These are phyloP conservation scores for Arnoldichthys spilopterus DNA, from an alignment of 2,797 vertebrate species.

Conservation along the genomic window DNA sequence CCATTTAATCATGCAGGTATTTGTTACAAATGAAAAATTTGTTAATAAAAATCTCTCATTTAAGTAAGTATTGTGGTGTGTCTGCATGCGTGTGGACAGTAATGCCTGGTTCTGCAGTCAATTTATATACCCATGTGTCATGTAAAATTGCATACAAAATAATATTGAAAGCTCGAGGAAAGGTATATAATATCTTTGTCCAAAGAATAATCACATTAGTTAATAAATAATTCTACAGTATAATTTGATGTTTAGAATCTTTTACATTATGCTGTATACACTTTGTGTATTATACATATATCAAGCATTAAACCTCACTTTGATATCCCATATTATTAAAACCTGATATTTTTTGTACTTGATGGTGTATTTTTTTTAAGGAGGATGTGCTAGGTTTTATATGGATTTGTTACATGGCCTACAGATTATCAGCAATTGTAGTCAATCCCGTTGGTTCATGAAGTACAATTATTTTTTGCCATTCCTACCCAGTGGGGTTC, in stretches of 20 bases:
- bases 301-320: not conserved
- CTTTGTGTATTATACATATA: not conserved
- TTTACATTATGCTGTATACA: too few relatives aligned
- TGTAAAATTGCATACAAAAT: not conserved
- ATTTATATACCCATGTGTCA: not conserved
- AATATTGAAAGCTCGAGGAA: not conserved
- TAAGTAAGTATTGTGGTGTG: not conserved
- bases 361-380: not conserved
- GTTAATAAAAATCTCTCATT: too few relatives aligned
- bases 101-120: not conserved
- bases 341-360: not conserved
- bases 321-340: not conserved
- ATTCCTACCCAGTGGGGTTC: constrained; percentile 55
- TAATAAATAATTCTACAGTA: not conserved
- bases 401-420: constrained; percentile 19
- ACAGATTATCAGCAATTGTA: constrained; percentile 19
- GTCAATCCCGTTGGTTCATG: not conserved
- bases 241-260: not conserved
- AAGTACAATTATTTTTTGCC: constrained; percentile 22
- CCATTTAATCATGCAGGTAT: too few relatives aligned
- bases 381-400: not conserved
- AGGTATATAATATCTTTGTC: not conserved
- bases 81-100: not conserved
- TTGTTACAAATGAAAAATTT: too few relatives aligned
- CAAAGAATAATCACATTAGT: not conserved